Evolutionary conservation across 2,888 invertebrate genomes (phyloP).

Genomic region (Anoncus sp.): DNA sequence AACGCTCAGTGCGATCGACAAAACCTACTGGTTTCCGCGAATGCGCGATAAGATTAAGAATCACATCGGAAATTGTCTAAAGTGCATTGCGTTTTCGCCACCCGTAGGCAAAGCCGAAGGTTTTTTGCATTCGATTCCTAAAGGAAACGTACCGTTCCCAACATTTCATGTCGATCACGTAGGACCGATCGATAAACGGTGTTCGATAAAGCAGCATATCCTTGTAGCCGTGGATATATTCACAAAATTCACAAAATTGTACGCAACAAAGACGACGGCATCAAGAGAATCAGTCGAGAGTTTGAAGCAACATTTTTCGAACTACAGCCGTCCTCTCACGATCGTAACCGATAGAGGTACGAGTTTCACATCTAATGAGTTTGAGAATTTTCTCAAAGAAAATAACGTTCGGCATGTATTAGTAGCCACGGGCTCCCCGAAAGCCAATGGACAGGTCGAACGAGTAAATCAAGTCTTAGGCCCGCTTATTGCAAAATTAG

Average conservation of each 20-base stretch:
- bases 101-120: conserved; percentile 49
- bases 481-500: conserved; percentile 64
- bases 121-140: conserved; percentile 55
- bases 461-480: conserved; percentile 62
- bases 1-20: conserved; percentile 35
- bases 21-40: too few relatives aligned
- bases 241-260: neutral
- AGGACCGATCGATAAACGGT: conserved; percentile 22
- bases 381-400: conserved; percentile 49
- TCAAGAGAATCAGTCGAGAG: conserved; percentile 31
- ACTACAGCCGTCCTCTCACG: conserved; percentile 32
- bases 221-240: conserved; percentile 47
- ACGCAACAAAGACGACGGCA: conserved; percentile 11
- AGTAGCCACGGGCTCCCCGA: conserved; percentile 69
- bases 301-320: conserved; percentile 27
- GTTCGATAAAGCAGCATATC: conserved; percentile 19
- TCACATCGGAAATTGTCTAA: conserved; percentile 55
- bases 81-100: conserved; percentile 56
- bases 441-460: conserved; percentile 73
- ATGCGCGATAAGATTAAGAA: too few relatives aligned
- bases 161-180: conserved; percentile 58
- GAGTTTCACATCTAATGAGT: conserved; percentile 42
- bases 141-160: conserved; percentile 58
- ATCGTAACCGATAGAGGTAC: conserved; percentile 44
- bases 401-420: conserved; percentile 64